These are phyloP conservation scores for Cygnus atratus DNA, from an alignment of 2,113 vertebrate species.

Conservation along the genomic window DNA sequence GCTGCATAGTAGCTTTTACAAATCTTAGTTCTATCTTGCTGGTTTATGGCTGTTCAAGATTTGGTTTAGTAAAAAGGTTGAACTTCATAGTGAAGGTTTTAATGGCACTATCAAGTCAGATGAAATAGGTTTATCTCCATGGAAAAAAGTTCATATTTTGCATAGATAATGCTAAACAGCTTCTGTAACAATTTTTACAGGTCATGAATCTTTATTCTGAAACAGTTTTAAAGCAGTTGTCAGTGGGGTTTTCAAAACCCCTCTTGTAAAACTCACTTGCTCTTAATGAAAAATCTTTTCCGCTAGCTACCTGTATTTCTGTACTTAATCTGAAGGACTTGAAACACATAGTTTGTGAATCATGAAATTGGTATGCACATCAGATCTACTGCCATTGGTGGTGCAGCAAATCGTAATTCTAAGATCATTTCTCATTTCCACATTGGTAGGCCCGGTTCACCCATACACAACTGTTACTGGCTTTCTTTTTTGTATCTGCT, in stretches of 20 bases:
- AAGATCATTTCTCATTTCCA: constrained; percentile 18
- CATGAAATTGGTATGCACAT: background rate
- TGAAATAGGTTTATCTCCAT: background rate
- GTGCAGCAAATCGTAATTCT: background rate
- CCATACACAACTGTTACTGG: background rate
- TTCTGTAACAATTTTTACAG: constrained; percentile 16
- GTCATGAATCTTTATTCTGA: constrained; percentile 26
- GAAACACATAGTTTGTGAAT: constrained; percentile 18
- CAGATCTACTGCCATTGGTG: background rate
- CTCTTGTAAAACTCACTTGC: background rate
- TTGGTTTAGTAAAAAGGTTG: background rate
- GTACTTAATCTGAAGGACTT: constrained; percentile 6
- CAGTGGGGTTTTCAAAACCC: background rate
- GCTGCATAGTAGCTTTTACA: background rate
- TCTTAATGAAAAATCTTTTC: constrained; percentile 20
- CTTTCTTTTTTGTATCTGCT: background rate
- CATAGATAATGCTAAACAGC: background rate
- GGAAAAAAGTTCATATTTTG: background rate
- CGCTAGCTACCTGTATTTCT: constrained; percentile 19
- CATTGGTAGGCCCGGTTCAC: background rate
- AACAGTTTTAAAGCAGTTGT: constrained; percentile 16
- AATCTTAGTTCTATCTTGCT: background rate
- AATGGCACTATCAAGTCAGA: background rate
- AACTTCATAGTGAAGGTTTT: background rate
- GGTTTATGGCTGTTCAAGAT: background rate